Evolutionary conservation across 2,888 invertebrate species (phyloP).

Genomic region (Uropetala carovei): DNA sequence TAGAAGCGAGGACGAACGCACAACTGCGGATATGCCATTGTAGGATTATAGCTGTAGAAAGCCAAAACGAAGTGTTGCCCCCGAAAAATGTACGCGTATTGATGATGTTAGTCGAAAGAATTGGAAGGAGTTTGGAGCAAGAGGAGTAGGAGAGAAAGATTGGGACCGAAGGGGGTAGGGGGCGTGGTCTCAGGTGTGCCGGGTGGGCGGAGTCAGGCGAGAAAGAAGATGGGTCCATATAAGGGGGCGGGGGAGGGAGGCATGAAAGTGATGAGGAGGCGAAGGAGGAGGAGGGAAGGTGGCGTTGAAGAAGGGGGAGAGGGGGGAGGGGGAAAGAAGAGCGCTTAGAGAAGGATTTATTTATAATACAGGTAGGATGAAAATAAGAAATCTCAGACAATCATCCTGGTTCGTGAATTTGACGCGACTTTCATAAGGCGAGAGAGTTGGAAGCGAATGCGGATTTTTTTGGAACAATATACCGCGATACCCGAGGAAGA

Average conservation of each 20-base stretch:
- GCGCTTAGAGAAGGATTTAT: neutral
- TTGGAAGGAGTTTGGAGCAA: neutral
- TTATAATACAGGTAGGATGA: neutral
- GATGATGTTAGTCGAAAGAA: too few relatives aligned
- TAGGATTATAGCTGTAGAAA: too few relatives aligned
- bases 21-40: too few relatives aligned
- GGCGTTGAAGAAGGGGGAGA: neutral
- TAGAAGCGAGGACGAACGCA: too few relatives aligned
- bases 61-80: too few relatives aligned
- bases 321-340: neutral
- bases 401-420: neutral
- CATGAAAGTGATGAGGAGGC: neutral
- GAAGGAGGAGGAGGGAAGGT: neutral
- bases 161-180: slow-evolving; percentile 34
- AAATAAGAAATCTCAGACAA: neutral
- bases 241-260: neutral
- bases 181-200: slow-evolving; percentile 49
- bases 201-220: slow-evolving; percentile 40
- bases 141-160: neutral
- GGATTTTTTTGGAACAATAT: neutral
- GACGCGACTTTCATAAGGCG: neutral
- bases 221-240: slow-evolving; percentile 35
- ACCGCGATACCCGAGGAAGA: neutral
- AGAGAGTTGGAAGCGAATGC: neutral
- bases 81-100: too few relatives aligned